These are phyloP conservation scores for Patiria miniata DNA, from an alignment of 35 echinoderm and acorn worm genomes.

Conservation along the genomic window DNA sequence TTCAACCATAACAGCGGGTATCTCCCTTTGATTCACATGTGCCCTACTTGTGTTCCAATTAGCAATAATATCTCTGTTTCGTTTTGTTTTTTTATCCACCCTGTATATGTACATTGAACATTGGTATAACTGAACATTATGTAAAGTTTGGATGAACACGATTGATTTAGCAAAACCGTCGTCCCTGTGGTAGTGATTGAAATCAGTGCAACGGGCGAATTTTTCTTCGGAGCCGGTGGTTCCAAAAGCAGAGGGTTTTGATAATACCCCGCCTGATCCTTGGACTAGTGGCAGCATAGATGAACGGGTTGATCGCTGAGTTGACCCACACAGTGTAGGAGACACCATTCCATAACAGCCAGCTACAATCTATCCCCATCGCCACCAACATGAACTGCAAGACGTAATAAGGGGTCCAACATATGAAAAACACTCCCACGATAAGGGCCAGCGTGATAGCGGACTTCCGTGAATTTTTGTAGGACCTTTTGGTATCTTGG, in stretches of 20 bases:
- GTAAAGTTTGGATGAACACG: too few species aligned
- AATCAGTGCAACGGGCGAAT: neutral
- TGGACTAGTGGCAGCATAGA: conserved; percentile 55
- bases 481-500: neutral
- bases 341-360: neutral
- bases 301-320: conserved; percentile 39
- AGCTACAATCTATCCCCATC: neutral
- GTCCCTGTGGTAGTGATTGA: too few species aligned
- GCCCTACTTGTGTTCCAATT: too few species aligned
- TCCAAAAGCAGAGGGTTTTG: neutral
- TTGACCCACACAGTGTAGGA: conserved; percentile 43
- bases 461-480: conserved; percentile 33
- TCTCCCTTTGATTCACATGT: too few species aligned
- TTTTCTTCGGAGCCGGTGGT: too few species aligned
- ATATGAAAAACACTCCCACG: conserved; percentile 24
- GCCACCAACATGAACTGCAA: neutral
- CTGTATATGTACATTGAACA: too few species aligned
- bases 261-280: conserved; percentile 24
- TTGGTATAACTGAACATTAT: too few species aligned
- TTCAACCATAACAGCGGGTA: too few species aligned
- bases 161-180: neutral
- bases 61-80: too few species aligned
- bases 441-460: conserved; percentile 38
- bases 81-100: too few species aligned
- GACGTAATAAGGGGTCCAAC: conserved; percentile 48